Conservation (phyloP, 2,888 invertebrate genomes). For the Alsophila aescularia region DNA sequence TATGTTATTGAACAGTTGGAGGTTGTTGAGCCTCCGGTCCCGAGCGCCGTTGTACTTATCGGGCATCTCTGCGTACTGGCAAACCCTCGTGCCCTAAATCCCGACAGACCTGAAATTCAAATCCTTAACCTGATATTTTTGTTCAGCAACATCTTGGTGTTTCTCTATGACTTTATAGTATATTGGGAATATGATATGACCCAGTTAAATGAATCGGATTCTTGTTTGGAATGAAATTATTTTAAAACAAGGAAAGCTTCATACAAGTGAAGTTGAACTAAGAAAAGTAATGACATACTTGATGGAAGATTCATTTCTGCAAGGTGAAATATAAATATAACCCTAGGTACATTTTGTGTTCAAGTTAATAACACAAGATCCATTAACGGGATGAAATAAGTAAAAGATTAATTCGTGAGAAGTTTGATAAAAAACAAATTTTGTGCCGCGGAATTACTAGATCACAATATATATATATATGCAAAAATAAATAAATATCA, state of each 20-base stretch:
- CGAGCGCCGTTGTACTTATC: constrained; percentile 66
- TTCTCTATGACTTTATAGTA: constrained; percentile 60
- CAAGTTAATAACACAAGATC: no score
- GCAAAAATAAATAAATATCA: no score
- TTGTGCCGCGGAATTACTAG: no score
- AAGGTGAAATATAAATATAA: not conserved
- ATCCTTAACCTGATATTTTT: constrained; percentile 62
- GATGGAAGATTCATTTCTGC: not conserved
- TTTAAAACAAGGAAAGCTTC: constrained; percentile 6
- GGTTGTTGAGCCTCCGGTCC: constrained; percentile 56
- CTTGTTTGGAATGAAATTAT: constrained; percentile 20
- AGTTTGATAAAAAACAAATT: no score
- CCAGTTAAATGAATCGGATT: constrained; percentile 34
- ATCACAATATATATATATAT: no score
- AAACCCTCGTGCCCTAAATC: constrained; percentile 55
- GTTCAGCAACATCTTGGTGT: constrained; percentile 60
- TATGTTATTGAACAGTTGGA: constrained; percentile 67
- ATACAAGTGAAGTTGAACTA: not conserved
- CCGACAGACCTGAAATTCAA: constrained; percentile 52
- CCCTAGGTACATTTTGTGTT: no score
- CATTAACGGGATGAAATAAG: no score
- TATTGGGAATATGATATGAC: constrained; percentile 33
- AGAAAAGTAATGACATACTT: not conserved
- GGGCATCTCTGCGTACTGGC: constrained; percentile 66
- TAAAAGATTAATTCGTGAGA: no score